These are phyloP conservation scores for Cynoglossus semilaevis DNA, from an alignment of 2,113 vertebrate species.

Conservation along the genomic window DNA sequence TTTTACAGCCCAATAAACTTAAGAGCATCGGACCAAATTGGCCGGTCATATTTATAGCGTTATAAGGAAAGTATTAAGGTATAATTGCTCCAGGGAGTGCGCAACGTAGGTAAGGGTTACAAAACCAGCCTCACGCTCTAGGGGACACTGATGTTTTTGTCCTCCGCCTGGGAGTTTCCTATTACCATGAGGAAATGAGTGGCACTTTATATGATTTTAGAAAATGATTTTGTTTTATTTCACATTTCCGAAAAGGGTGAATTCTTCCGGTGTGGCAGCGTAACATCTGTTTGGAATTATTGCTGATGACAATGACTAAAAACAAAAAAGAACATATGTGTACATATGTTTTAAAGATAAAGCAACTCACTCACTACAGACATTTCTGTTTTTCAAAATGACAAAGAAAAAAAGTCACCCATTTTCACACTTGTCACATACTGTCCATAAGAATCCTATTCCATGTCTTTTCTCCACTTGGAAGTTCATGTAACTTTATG, in stretches of 20 bases:
- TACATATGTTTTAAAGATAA: slow-evolving; percentile 7
- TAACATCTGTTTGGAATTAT: slow-evolving; percentile 76
- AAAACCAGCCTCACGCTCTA: slow-evolving; percentile 32
- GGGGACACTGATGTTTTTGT: slow-evolving; percentile 67
- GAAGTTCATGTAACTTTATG: slow-evolving; percentile 66
- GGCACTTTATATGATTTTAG: slow-evolving; percentile 61
- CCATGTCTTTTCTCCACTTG: slow-evolving; percentile 31
- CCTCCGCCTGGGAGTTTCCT: slow-evolving; percentile 52
- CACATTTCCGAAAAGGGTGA: slow-evolving; percentile 69
- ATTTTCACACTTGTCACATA: slow-evolving; percentile 47
- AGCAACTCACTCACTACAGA: slow-evolving; percentile 18
- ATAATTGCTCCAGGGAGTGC: slow-evolving; percentile 60
- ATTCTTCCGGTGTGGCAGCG: slow-evolving; percentile 69
- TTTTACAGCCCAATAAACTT: slow-evolving; percentile 75
- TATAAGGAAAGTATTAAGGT: slow-evolving; percentile 74
- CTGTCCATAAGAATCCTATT: slow-evolving; percentile 48
- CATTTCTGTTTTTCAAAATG: slow-evolving; percentile 31
- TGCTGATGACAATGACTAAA: slow-evolving; percentile 66
- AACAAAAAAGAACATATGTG: slow-evolving; percentile 42
- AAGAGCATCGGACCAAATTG: slow-evolving; percentile 70
- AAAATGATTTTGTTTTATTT: slow-evolving; percentile 72
- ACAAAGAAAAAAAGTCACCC: slow-evolving; percentile 45
- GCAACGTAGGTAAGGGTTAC: slow-evolving; percentile 58
- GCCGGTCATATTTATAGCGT: slow-evolving; percentile 70
- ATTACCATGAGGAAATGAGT: slow-evolving; percentile 60